Conservation (phyloP, 2,797 vertebrate genomes). For the Anguilla anguilla region DNA sequence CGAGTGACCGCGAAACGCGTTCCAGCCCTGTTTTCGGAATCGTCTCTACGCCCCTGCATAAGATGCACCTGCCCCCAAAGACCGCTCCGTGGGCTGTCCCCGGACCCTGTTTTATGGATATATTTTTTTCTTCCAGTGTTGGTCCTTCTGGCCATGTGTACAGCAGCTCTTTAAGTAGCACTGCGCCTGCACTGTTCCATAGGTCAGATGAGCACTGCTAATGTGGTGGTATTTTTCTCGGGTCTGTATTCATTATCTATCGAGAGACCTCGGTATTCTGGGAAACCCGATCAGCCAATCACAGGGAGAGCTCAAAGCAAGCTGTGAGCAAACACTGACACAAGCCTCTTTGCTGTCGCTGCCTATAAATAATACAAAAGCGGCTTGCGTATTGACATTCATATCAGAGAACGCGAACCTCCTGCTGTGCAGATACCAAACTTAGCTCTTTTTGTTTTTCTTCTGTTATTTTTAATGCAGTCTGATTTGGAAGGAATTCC, state of each 20-base stretch:
- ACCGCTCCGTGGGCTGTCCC: background rate
- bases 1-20: background rate
- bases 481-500: background rate
- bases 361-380: background rate
- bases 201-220: background rate
- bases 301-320: background rate
- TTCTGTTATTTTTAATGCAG: background rate
- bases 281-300: background rate
- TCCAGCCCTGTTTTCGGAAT: background rate
- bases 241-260: background rate
- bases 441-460: background rate
- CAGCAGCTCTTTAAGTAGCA: background rate
- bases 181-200: background rate
- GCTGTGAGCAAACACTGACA: slow-evolving; percentile 22
- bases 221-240: background rate
- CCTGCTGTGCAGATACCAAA: background rate
- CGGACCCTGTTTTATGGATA: background rate
- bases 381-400: slow-evolving; percentile 1
- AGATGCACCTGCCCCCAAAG: background rate
- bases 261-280: background rate
- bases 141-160: background rate
- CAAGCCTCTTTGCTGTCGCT: background rate
- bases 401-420: background rate
- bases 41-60: background rate
- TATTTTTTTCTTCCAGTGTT: background rate